A percentile compares a stretch with the other conserved stretches of the same genome.
Conservation (phyloP, 2,797 vertebrate genomes). For the Sphenopsis melanotis region DNA sequence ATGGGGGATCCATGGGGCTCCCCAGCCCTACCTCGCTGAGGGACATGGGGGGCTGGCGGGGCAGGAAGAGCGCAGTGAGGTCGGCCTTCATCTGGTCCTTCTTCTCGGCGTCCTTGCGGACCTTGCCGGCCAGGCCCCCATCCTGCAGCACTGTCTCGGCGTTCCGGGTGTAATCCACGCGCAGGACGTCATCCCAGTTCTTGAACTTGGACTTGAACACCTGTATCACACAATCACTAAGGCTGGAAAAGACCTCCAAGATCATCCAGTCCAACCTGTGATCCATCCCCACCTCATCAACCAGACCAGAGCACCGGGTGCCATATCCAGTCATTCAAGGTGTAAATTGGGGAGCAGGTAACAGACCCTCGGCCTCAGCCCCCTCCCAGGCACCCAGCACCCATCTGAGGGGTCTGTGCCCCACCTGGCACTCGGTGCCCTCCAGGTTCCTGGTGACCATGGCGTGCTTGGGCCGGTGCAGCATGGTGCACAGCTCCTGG, state of each 20-base stretch:
- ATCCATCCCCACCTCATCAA: rapidly evolving
- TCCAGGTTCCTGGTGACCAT: constrained; percentile 92
- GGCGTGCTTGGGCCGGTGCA: constrained; percentile 93
- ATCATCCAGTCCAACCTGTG: background rate
- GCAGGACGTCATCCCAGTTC: constrained; percentile 97
- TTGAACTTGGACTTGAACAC: constrained; percentile 98
- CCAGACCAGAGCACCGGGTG: background rate
- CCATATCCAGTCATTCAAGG: rapidly evolving
- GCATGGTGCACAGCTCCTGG: constrained; percentile 95
- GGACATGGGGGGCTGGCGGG: constrained; percentile 91
- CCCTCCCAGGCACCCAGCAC: background rate
- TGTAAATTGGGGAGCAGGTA: background rate
- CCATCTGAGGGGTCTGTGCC: rapidly evolving
- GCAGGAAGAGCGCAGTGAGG: constrained; percentile 93
- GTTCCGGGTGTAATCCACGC: constrained; percentile 93
- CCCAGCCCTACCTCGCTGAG: constrained; percentile 76
- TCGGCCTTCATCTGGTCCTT: constrained; percentile 98
- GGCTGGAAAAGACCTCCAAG: background rate
- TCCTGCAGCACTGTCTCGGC: constrained; percentile 87
- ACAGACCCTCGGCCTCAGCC: rapidly evolving
- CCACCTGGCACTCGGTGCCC: constrained; percentile 93
- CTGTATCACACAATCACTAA: constrained; percentile 52
- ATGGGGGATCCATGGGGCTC: rapidly evolving
- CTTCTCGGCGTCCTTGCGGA: constrained; percentile 90
- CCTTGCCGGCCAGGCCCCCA: constrained; percentile 83